A percentile compares a stretch with the other conserved stretches of the same genome.
phyloP scores from a whole-genome alignment of 2,888 invertebrate genomes.

The Hirtodrosophila cameraria region DNA sequence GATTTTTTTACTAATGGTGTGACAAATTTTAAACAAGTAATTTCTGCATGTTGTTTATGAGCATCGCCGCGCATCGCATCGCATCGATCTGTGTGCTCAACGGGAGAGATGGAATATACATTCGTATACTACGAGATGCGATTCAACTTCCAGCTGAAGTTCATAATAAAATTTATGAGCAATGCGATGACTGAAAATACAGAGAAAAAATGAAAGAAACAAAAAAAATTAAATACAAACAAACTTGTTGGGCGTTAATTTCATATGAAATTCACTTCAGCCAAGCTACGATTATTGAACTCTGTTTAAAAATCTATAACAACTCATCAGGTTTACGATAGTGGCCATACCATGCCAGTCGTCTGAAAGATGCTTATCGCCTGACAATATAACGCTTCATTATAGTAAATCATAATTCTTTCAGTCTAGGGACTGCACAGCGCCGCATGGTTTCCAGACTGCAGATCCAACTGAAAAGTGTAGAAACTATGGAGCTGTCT shows the following conservation, averaged over 20 bases:
- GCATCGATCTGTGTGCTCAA: slow-evolving; percentile 60
- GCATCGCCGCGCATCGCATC: slow-evolving; percentile 67
- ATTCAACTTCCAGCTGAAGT: slow-evolving; percentile 49
- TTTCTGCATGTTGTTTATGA: slow-evolving; percentile 81
- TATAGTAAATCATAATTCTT: slow-evolving; percentile 76
- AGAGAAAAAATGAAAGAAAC: slow-evolving; percentile 17
- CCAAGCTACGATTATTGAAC: slow-evolving; percentile 61
- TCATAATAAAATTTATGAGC: slow-evolving; percentile 80
- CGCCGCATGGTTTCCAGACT: slow-evolving; percentile 58
- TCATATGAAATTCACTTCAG: slow-evolving; percentile 46
- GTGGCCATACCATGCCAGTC: slow-evolving; percentile 21
- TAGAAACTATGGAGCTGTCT: slow-evolving; percentile 16
- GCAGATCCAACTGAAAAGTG: slow-evolving; percentile 12
- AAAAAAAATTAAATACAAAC: slow-evolving; percentile 12
- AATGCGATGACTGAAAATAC: slow-evolving; percentile 52
- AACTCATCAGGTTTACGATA: slow-evolving; percentile 74
- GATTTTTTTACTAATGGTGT: slow-evolving; percentile 81
- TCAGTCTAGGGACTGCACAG: slow-evolving; percentile 34
- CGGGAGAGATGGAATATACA: slow-evolving; percentile 61
- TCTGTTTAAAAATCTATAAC: slow-evolving; percentile 78
- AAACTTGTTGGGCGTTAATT: slow-evolving; percentile 52
- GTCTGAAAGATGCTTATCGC: slow-evolving; percentile 71
- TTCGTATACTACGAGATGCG: slow-evolving; percentile 30
- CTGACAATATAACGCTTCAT: slow-evolving; percentile 74
- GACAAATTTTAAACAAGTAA: slow-evolving; percentile 81